Conservation (phyloP, 2,113 vertebrate genomes). For the Girardinichthys multiradiatus region DNA sequence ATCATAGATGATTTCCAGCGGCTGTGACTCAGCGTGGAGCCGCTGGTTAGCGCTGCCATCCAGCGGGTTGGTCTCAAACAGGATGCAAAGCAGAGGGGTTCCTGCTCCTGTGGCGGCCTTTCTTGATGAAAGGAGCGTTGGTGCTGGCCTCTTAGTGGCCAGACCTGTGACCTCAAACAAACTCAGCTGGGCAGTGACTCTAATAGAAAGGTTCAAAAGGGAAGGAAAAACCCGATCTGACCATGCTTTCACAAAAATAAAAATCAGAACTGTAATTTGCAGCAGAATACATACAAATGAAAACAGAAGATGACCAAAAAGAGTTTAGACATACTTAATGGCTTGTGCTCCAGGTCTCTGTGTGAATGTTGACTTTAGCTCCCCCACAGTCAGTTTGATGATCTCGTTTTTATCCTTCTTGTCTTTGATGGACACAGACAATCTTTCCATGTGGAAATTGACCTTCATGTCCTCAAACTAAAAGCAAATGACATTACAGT, state of each 20-base stretch:
- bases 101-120: constrained; percentile 76
- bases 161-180: constrained; percentile 91
- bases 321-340: constrained; percentile 82
- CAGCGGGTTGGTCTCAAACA: constrained; percentile 95
- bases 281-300: neutral
- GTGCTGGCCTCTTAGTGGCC: constrained; percentile 75
- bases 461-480: constrained; percentile 96
- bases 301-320: neutral
- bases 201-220: constrained; percentile 51
- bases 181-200: constrained; percentile 86
- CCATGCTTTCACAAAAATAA: neutral
- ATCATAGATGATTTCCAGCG: constrained; percentile 96
- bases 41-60: constrained; percentile 89
- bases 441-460: constrained; percentile 87
- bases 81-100: constrained; percentile 85
- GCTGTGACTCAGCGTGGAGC: constrained; percentile 89
- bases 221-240: neutral
- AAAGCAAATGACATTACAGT: constrained; percentile 13
- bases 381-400: constrained; percentile 87
- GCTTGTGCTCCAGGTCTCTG: constrained; percentile 95
- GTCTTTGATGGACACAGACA: constrained; percentile 89
- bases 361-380: constrained; percentile 85
- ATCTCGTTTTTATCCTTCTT: constrained; percentile 84
- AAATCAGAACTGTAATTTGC: constrained; percentile 4
- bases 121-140: constrained; percentile 87